Evolutionary conservation across 2,888 invertebrate species (phyloP).

Genomic region (Perdita meconis): DNA sequence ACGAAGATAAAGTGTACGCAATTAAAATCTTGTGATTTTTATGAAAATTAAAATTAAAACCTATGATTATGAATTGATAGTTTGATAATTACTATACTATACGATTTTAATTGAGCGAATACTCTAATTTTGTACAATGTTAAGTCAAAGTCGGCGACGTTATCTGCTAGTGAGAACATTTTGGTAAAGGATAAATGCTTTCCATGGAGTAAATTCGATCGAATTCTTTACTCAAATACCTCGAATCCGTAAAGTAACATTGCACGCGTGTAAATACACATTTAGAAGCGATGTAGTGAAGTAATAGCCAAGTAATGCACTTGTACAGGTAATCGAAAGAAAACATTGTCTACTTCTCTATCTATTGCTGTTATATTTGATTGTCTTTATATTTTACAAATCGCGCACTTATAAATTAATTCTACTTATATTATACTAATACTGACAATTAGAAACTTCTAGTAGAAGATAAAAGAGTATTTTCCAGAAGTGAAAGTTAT

Average conservation of each 20-base stretch:
- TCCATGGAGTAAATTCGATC: neutral
- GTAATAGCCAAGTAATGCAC: constrained; percentile 8
- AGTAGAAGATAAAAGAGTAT: neutral
- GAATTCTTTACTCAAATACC: neutral
- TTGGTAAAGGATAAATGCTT: constrained; percentile 22
- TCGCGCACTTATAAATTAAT: constrained; percentile 18
- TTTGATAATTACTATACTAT: neutral
- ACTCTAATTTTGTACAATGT: constrained; percentile 2
- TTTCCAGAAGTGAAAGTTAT: neutral
- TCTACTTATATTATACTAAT: constrained; percentile 24
- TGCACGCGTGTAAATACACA: constrained; percentile 5
- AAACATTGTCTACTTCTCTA: constrained; percentile 12
- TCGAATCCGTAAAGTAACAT: neutral
- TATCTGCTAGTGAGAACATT: constrained; percentile 31
- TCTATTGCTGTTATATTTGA: constrained; percentile 49
- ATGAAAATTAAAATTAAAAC: constrained; percentile 9
- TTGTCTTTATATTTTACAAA: constrained; percentile 57
- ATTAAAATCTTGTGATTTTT: too few species aligned
- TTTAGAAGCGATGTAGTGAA: constrained; percentile 10
- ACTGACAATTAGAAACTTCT: constrained; percentile 17
- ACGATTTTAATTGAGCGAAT: constrained; percentile 39
- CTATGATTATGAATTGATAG: constrained; percentile 8
- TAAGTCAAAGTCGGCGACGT: constrained; percentile 18
- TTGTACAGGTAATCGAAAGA: neutral
- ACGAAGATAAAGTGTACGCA: too few species aligned